Evolutionary conservation across 2,113 vertebrate genomes (phyloP).

Genomic region (Rissa tridactyla): DNA sequence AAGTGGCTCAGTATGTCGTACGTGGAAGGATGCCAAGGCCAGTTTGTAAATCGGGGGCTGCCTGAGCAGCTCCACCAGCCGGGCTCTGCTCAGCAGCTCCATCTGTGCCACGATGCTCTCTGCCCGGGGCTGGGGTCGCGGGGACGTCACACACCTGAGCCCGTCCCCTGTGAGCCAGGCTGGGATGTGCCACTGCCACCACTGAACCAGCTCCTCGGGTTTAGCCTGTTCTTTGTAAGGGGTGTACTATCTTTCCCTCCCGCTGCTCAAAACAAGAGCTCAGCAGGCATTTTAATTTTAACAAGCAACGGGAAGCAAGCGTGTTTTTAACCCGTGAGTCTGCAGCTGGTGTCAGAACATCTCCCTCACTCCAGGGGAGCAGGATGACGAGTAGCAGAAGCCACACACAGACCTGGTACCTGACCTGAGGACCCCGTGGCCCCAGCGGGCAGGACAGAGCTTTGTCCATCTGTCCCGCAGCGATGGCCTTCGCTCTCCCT

Average conservation of each 20-base stretch:
- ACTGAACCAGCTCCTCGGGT: neutral
- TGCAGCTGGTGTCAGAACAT: neutral
- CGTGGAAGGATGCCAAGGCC: neutral
- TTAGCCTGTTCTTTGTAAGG: neutral
- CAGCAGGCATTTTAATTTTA: neutral
- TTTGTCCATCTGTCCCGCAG: neutral
- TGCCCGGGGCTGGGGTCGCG: neutral
- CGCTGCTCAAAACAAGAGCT: neutral
- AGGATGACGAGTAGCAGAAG: accelerated
- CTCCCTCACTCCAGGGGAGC: neutral
- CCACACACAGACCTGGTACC: neutral
- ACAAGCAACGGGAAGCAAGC: neutral
- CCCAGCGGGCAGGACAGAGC: neutral
- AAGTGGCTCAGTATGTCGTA: neutral
- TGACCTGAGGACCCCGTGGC: neutral
- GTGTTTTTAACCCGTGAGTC: neutral
- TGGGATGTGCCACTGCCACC: neutral
- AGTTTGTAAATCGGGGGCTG: neutral
- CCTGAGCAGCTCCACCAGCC: neutral
- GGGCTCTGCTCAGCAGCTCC: neutral
- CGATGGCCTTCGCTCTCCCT: neutral
- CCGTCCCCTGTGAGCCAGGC: neutral
- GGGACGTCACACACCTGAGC: accelerated
- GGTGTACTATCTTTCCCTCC: neutral
- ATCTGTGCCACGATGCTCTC: accelerated